These are phyloP conservation scores for Motacilla alba DNA, from an alignment of 2,113 vertebrate genomes.

Conservation along the genomic window DNA sequence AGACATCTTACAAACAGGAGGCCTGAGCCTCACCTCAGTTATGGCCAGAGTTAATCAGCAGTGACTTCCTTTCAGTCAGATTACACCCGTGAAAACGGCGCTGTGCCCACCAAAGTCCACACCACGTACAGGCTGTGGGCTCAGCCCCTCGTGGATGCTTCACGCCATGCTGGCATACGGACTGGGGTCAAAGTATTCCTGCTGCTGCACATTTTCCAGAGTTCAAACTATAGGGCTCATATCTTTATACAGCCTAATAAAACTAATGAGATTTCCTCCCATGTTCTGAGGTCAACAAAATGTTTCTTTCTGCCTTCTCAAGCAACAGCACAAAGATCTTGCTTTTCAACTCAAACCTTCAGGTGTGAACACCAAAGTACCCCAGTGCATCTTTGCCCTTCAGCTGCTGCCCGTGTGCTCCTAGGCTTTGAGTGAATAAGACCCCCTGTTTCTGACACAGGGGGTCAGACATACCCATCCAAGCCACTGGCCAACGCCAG, in stretches of 20 bases:
- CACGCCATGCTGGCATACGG: conserved; percentile 44
- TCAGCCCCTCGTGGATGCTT: neutral
- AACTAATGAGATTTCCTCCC: conserved; percentile 50
- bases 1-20: neutral
- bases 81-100: neutral
- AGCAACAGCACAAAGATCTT: neutral
- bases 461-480: neutral
- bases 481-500: neutral
- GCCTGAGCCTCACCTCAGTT: neutral
- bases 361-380: neutral
- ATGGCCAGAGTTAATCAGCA: neutral
- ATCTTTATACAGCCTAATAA: conserved; percentile 69
- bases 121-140: neutral
- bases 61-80: neutral
- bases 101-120: conserved; percentile 11
- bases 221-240: conserved; percentile 67
- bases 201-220: conserved; percentile 54
- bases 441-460: neutral
- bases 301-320: neutral
- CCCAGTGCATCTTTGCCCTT: neutral
- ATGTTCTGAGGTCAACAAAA: conserved; percentile 17
- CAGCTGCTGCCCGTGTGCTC: neutral
- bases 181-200: conserved; percentile 71
- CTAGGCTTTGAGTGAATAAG: neutral
- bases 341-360: neutral